Evolutionary conservation across 2,113 vertebrate genomes (phyloP).

Genomic region (Tychaedon coryphoeus): DNA sequence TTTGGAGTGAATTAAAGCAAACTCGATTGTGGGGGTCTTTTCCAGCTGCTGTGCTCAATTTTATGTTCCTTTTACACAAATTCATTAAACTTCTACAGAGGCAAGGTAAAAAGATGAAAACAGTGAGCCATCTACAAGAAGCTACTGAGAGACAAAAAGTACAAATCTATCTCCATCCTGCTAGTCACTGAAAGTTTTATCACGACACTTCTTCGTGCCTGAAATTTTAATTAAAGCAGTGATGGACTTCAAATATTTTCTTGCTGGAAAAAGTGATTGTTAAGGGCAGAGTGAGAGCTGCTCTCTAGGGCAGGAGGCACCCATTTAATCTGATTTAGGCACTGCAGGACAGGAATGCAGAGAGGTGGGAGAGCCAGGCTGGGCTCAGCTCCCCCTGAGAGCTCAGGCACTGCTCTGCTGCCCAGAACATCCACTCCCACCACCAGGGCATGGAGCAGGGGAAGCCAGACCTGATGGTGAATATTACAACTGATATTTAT

Average conservation of each 20-base stretch:
- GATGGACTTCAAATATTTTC: not conserved
- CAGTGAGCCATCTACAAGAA: not conserved
- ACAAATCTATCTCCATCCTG: not conserved
- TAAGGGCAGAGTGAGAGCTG: not conserved
- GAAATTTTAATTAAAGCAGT: not conserved
- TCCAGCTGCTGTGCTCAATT: not conserved
- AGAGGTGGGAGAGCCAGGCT: not conserved
- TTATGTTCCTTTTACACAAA: not conserved
- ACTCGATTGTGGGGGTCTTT: not conserved
- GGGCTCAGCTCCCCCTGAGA: not conserved
- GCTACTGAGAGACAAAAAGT: not conserved
- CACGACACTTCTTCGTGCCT: not conserved
- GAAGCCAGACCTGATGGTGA: not conserved
- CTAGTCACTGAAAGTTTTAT: not conserved
- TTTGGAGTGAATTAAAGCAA: not conserved
- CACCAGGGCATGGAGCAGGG: no score
- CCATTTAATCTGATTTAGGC: not conserved
- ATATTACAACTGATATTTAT: no score
- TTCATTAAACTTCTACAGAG: not conserved
- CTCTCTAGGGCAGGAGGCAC: not conserved
- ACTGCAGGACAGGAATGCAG: not conserved
- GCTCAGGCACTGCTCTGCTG: not conserved
- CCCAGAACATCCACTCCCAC: accelerated
- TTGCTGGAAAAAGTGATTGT: not conserved
- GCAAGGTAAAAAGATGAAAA: not conserved